Evolutionary conservation across 2,113 vertebrate genomes (phyloP), one percentile per base, ranked within the genome.

Genomic region (Labeo catla): DNA sequence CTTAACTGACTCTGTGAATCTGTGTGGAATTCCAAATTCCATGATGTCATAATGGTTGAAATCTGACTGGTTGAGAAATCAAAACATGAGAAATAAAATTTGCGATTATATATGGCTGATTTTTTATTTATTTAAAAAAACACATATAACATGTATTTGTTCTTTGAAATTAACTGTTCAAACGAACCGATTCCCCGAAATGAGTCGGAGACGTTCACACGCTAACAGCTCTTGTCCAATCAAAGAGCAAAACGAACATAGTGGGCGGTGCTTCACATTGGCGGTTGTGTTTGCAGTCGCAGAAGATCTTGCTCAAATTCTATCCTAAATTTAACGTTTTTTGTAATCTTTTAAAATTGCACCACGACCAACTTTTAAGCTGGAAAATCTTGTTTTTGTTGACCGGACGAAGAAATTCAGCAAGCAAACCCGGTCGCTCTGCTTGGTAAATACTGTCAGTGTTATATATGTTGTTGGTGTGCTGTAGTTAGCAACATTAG

Each of bases 401-500:
- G 77, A 80, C 6, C 6, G 1, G 10, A 23, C 6, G 9, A 13
- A 45, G 4, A n/a, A 4, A 39, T 23, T 1, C 34, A 21, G 19
- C 28, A 49, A 7, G 72, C 6, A 13, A n/a, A 1, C 76, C 5
- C 15, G 50, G 19, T 8, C 76, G 8, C 13, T 39, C 15, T 59
- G 39, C 49, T 43, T 16, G 52, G 76, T 78, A 39, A 78, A 10
- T 45, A 11, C 4, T 45, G 36, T 45, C 39, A 61, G 10, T 80
- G 34, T 80, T 43, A 4, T 45, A 1, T 19, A 9, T n/a, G 9
- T 61, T 45, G 1, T 9, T 36, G 15, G 21, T 79, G 77, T 59
- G 34, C 11, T 43, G 76, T 72, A 72, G 39, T 66, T 74, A 74
- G 72, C 77, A 63, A 0, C 57, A n/a, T 80, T 80, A 80, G 77